Percentiles rank a stretch among this genome's conserved stretches.
phyloP scores from a whole-genome alignment of 2,113 vertebrate species.

The Gila orcuttii region DNA sequence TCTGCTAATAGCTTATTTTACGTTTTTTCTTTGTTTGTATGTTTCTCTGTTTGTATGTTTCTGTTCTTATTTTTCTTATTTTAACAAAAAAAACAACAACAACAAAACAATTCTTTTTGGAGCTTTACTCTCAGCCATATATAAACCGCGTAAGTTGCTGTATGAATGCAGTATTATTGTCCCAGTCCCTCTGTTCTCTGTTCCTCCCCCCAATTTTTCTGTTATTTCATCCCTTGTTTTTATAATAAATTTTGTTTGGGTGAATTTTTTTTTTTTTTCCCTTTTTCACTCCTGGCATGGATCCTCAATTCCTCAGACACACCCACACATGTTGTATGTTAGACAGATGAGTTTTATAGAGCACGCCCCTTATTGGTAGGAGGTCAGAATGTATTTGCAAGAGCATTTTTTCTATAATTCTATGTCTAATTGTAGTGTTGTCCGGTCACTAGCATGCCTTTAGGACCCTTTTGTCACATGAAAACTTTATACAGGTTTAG shows the following conservation, averaged over 20 bases:
- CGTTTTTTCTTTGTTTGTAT: conserved; percentile 71
- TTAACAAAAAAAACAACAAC: conserved; percentile 42
- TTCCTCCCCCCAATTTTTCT: conserved; percentile 3
- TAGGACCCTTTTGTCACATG: not conserved
- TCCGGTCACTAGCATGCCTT: conserved; percentile 19
- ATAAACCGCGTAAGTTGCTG: conserved; percentile 78
- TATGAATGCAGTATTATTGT: conserved; percentile 49
- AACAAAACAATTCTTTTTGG: conserved; percentile 65
- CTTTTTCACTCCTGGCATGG: conserved; percentile 65
- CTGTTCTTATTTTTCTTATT: conserved; percentile 68
- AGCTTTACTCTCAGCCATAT: conserved; percentile 80
- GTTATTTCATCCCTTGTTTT: conserved; percentile 25
- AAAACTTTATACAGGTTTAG: not conserved
- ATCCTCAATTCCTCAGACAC: conserved; percentile 30
- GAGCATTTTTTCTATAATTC: not conserved
- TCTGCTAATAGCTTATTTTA: conserved; percentile 76
- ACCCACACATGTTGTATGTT: not conserved
- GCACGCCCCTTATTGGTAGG: not conserved
- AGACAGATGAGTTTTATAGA: not conserved
- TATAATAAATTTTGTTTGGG: conserved; percentile 34
- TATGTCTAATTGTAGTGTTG: not conserved
- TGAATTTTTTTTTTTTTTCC: conserved; percentile 10
- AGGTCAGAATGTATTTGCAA: not conserved
- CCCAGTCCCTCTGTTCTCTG: conserved; percentile 45
- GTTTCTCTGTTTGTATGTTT: conserved; percentile 69